phyloP scores from a whole-genome alignment of 35 echinoderm and acorn worm genomes.

The Ophioderma brevispina region DNA sequence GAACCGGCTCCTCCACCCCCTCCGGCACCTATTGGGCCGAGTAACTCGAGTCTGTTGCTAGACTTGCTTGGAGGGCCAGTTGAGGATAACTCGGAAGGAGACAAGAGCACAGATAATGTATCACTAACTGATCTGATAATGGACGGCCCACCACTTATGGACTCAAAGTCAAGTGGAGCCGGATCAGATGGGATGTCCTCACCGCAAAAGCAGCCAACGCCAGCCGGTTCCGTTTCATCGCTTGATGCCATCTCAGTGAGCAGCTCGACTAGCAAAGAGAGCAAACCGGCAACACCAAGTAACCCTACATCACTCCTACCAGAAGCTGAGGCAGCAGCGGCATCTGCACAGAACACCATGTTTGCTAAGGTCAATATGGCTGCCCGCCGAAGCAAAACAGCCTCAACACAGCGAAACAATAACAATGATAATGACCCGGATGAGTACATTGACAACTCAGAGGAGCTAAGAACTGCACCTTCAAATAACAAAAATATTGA shows the following conservation, averaged over 20 bases:
- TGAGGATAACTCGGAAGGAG: conserved; percentile 11
- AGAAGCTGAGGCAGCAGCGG: conserved; percentile 26
- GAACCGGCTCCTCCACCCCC: conserved; percentile 47
- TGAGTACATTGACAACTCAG: background rate
- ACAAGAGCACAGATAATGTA: conserved; percentile 36
- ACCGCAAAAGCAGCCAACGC: conserved; percentile 13
- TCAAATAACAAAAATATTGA: too few species aligned
- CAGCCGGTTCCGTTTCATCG: conserved; percentile 4
- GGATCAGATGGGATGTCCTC: background rate
- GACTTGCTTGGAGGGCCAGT: conserved; percentile 37
- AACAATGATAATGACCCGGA: background rate
- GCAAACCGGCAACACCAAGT: conserved; percentile 29
- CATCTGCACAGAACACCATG: background rate
- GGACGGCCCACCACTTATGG: background rate
- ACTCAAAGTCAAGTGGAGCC: background rate
- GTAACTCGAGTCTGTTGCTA: conserved; percentile 34
- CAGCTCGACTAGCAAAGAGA: conserved; percentile 29
- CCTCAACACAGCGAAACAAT: background rate
- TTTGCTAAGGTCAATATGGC: background rate
- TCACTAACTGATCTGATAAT: conserved; percentile 27
- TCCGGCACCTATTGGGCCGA: conserved; percentile 40
- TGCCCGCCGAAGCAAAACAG: background rate
- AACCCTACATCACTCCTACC: conserved; percentile 13
- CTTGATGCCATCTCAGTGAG: conserved; percentile 36
- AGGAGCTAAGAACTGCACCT: background rate